These are phyloP conservation scores for Xestia ashworthii DNA, from an alignment of 2,888 invertebrate species.

Conservation along the genomic window DNA sequence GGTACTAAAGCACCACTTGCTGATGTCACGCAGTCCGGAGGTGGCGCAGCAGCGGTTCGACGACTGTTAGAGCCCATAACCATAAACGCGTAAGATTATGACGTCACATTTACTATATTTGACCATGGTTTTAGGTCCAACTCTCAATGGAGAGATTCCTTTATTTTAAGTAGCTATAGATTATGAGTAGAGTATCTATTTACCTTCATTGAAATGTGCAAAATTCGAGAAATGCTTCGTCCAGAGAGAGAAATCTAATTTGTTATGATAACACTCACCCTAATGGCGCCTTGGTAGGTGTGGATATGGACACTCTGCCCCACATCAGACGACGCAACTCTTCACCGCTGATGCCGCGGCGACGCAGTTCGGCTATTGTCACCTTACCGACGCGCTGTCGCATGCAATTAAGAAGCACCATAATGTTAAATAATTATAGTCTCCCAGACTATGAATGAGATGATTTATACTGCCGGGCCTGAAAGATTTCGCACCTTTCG, in stretches of 20 bases:
- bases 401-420: neutral
- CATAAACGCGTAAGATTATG: neutral
- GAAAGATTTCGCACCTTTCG: neutral
- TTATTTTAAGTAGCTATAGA: neutral
- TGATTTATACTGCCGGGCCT: neutral
- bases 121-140: neutral
- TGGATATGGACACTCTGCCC: slow-evolving; percentile 97
- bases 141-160: neutral
- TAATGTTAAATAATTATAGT: neutral
- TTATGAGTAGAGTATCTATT: no score
- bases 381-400: slow-evolving; percentile 96
- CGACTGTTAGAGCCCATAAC: slow-evolving; percentile 54
- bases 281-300: slow-evolving; percentile 93
- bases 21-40: slow-evolving; percentile 77
- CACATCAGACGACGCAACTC: slow-evolving; percentile 97
- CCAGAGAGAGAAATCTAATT: neutral
- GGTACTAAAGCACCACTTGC: slow-evolving; percentile 60
- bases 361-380: slow-evolving; percentile 95
- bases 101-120: neutral
- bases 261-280: slow-evolving; percentile 29
- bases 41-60: slow-evolving; percentile 77
- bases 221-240: neutral
- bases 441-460: neutral
- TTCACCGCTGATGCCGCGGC: slow-evolving; percentile 96
- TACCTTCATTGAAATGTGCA: neutral